Conservation (phyloP, 1,140 invertebrate species). For the Penaeus vannamei region DNA sequence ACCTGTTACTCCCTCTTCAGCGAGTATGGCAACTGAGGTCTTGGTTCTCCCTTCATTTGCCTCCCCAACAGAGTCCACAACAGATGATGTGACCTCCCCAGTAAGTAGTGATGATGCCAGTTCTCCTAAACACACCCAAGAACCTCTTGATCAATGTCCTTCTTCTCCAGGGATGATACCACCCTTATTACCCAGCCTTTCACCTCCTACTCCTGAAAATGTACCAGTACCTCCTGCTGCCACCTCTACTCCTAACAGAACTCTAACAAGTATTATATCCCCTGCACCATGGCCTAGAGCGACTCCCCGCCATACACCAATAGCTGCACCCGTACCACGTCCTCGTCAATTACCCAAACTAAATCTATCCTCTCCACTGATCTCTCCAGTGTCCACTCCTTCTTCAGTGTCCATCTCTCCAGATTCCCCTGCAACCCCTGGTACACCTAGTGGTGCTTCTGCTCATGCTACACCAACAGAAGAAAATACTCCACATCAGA, state of each 20-base stretch:
- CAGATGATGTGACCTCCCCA: conserved; percentile 67
- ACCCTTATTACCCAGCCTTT: conserved; percentile 48
- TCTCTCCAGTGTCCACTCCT: conserved; percentile 53
- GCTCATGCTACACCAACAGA: conserved; percentile 49
- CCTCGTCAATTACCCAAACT: conserved; percentile 59
- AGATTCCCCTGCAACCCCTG: conserved; percentile 62
- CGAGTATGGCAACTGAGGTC: conserved; percentile 65
- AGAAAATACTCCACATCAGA: conserved; percentile 19
- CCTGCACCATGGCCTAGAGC: conserved; percentile 62
- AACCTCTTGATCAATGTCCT: conserved; percentile 24
- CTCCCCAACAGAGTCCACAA: conserved; percentile 68
- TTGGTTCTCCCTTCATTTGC: conserved; percentile 67
- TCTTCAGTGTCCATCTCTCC: conserved; percentile 58
- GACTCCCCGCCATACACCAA: conserved; percentile 36
- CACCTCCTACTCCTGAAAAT: conserved; percentile 54
- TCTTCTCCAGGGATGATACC: conserved; percentile 36
- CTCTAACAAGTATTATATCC: conserved; percentile 50
- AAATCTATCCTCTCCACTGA: conserved; percentile 44
- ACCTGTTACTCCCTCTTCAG: conserved; percentile 66
- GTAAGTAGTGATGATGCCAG: conserved; percentile 61
- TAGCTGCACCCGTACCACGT: conserved; percentile 55
- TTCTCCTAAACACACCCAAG: conserved; percentile 53
- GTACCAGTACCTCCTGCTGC: conserved; percentile 53
- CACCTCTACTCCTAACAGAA: conserved; percentile 54
- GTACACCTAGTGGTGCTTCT: conserved; percentile 34